Percentiles rank a stretch among this genome's conserved stretches.
phyloP scores from a whole-genome alignment of 2,888 invertebrate species.

The Cheilosia variabilis region DNA sequence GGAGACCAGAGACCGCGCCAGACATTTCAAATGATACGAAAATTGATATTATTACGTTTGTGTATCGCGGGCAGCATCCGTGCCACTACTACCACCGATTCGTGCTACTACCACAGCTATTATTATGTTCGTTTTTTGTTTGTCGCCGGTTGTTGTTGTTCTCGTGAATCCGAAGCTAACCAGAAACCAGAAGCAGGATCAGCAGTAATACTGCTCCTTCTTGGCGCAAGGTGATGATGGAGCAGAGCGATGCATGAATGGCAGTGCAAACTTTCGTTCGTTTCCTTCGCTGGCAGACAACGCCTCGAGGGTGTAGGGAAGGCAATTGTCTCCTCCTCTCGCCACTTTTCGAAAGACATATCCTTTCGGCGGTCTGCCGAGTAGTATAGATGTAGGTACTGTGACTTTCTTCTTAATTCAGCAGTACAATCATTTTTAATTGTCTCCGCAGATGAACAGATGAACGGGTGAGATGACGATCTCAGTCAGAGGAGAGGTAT shows the following conservation, averaged over 20 bases:
- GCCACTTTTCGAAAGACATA: background rate
- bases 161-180: conserved; percentile 3
- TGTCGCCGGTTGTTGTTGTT: too few relatives aligned
- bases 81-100: conserved; percentile 37
- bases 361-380: background rate
- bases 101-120: conserved; percentile 42
- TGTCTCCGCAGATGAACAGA: conserved; percentile 13
- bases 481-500: conserved; percentile 22
- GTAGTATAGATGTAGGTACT: background rate
- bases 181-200: conserved; percentile 45
- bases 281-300: conserved; percentile 47
- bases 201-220: conserved; percentile 17
- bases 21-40: conserved; percentile 72
- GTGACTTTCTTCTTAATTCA: conserved; percentile 10
- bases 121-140: conserved; percentile 34
- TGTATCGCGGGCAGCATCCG: conserved; percentile 44
- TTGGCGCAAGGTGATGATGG: conserved; percentile 53
- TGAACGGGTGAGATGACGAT: background rate
- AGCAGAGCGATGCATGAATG: conserved; percentile 47
- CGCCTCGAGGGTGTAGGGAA: conserved; percentile 44
- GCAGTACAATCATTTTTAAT: conserved; percentile 54
- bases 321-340: conserved; percentile 1
- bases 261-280: conserved; percentile 4
- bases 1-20: conserved; percentile 11
- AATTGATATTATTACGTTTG: conserved; percentile 66